These are phyloP conservation scores for Potamilus streckersoni DNA, from an alignment of 1,140 invertebrate genomes.

Conservation along the genomic window DNA sequence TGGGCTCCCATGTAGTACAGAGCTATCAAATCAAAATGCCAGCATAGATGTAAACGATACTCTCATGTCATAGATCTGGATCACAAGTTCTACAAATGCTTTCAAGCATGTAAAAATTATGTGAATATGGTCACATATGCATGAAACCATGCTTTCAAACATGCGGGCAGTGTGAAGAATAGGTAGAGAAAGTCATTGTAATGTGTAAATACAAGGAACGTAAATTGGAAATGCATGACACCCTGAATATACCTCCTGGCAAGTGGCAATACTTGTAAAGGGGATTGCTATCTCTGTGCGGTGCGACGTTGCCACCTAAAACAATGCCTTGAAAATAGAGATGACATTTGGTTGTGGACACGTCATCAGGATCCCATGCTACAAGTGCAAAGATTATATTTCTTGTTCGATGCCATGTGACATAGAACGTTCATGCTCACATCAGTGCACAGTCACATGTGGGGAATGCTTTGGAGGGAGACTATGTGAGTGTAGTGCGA, in stretches of 20 bases:
- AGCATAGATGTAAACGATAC: constrained; percentile 50
- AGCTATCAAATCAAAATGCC: constrained; percentile 64
- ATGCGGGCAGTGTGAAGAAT: constrained; percentile 39
- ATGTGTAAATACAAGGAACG: constrained; percentile 23
- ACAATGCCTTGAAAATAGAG: not conserved
- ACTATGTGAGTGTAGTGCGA: constrained; percentile 68
- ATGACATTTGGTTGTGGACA: constrained; percentile 50
- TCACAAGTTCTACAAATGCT: constrained; percentile 39
- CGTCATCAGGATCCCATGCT: constrained; percentile 38
- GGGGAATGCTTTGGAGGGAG: constrained; percentile 73
- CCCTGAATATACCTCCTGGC: constrained; percentile 15
- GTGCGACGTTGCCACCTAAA: constrained; percentile 27
- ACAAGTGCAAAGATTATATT: constrained; percentile 15
- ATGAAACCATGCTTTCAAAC: constrained; percentile 40
- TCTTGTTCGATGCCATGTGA: constrained; percentile 7
- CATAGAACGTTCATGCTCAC: constrained; percentile 8
- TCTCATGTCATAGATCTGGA: constrained; percentile 49
- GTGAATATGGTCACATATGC: constrained; percentile 43
- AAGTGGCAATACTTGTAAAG: constrained; percentile 75
- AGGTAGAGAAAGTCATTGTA: constrained; percentile 21
- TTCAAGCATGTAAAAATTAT: constrained; percentile 47
- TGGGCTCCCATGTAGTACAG: constrained; percentile 47
- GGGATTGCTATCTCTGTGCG: constrained; percentile 74
- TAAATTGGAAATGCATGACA: constrained; percentile 16
- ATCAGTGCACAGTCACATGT: constrained; percentile 29